Base-by-base conservation (phyloP, 2,113 vertebrate species). In the Cololabis saira region DNA sequence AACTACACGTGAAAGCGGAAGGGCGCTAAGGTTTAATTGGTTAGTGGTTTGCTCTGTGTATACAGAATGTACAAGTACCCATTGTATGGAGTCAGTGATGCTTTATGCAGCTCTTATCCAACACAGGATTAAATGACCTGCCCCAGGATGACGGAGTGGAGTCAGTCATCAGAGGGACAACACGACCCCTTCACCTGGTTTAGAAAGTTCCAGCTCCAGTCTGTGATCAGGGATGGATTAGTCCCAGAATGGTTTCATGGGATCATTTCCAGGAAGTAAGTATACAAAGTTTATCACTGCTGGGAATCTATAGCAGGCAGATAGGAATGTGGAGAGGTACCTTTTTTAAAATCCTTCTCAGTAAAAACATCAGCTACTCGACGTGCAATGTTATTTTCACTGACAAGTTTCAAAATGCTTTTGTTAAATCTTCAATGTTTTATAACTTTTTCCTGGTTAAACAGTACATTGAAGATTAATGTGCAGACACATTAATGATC, bases 231-330 rank as follows among this genome's bases (percentile, higher is more conserved):
- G 43, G 85, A 87, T 1, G 90, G 89, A 0, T 5, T 79, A 0
- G 61, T 95, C 21, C 95, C 95, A 0, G 87, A 91, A 1, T 96
- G 95, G 95, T 96, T 95, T 79, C 94, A 95, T 0, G 93, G 95
- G 1, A 81, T 90, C 42, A 94, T 95, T 70, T 90, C 94, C 11
- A 93, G 95, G 86, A 93, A 93, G 95, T 96, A 90, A 90, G 91
- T 70, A 30, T 8, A 21, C 3, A 12, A 60, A 42, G 16, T 13
- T 17, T 43, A 37, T 76, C 54, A 18, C 5, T 37, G 11, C 48
- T 53, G 4, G 22, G 8, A 24, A 76, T 64, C 41, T 61, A n/a
- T 2, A 18, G 4, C 16, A 19, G 33, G 50, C 12, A 12, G 27
- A 53, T 43, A 80, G 47, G 22, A 80, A 72, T 43, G 50, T n/a